Conservation (phyloP, 1,140 invertebrate species). For the Drosophila sechellia region DNA sequence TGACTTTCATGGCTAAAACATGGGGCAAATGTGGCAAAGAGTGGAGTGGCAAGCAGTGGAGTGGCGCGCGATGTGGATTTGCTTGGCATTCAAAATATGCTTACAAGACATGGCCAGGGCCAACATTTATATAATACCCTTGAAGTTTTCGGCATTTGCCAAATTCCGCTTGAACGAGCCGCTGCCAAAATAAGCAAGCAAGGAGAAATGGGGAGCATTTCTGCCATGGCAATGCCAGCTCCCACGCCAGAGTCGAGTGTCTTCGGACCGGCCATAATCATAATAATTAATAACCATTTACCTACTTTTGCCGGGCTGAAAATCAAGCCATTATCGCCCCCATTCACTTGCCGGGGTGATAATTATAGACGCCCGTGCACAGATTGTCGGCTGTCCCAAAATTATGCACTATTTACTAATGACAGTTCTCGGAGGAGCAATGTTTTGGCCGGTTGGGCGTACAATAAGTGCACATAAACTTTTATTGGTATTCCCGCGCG, state of each 20-base stretch:
- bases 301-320: constrained; percentile 49
- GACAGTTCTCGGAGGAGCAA: constrained; percentile 49
- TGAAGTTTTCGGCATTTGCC: constrained; percentile 70
- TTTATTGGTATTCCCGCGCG: constrained; percentile 44
- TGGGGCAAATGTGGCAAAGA: background rate
- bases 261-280: constrained; percentile 53
- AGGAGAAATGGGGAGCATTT: constrained; percentile 5
- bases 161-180: constrained; percentile 61
- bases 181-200: background rate
- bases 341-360: constrained; percentile 56
- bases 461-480: constrained; percentile 60
- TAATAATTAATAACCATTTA: constrained; percentile 66
- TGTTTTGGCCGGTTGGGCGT: constrained; percentile 28
- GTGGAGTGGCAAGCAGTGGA: background rate
- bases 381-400: constrained; percentile 46
- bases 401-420: constrained; percentile 57
- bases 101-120: constrained; percentile 59
- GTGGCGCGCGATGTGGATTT: constrained; percentile 22
- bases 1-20: constrained; percentile 44
- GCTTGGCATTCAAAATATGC: constrained; percentile 63
- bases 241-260: constrained; percentile 26
- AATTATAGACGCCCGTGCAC: constrained; percentile 58
- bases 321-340: constrained; percentile 70
- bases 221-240: constrained; percentile 27
- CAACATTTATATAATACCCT: constrained; percentile 67